Evolutionary conservation across 2,113 vertebrate genomes (phyloP).

Genomic region (Copsychus sechellarum): DNA sequence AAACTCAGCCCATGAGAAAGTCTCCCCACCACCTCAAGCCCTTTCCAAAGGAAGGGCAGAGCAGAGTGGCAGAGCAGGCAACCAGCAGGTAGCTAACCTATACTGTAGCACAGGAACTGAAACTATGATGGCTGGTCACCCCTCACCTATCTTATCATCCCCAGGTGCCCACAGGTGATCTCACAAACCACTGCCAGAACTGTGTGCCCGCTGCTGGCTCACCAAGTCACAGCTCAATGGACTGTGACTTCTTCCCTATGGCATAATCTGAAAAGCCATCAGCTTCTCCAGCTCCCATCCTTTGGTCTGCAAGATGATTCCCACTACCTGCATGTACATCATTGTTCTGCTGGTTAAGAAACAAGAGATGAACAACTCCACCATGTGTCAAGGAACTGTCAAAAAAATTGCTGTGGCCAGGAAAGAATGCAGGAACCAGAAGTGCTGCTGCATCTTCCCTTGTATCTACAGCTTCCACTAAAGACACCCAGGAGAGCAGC

Average conservation of each 20-base stretch:
- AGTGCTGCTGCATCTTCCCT: neutral
- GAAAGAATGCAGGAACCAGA: neutral
- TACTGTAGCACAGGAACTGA: neutral
- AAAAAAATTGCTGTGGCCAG: neutral
- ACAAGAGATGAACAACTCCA: neutral
- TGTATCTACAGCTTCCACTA: neutral
- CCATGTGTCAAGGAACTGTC: neutral
- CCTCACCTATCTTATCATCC: neutral
- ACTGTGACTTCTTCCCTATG: neutral
- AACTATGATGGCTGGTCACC: neutral
- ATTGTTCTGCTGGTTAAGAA: neutral
- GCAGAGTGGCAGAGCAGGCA: neutral
- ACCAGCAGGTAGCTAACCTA: neutral
- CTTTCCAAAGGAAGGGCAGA: neutral
- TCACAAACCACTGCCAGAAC: neutral
- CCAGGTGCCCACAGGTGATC: neutral
- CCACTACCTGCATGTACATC: neutral
- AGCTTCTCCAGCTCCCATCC: neutral
- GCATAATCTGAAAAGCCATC: neutral
- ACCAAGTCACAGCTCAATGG: neutral
- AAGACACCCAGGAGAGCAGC: neutral
- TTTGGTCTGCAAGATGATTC: neutral
- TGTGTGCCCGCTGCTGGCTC: neutral
- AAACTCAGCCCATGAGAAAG: neutral
- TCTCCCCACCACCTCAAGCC: neutral